A percentile compares a stretch with the other conserved stretches of the same genome.
Evolutionary conservation across 1,140 invertebrate species (phyloP).

Genomic region (Solenopsis fugax): DNA sequence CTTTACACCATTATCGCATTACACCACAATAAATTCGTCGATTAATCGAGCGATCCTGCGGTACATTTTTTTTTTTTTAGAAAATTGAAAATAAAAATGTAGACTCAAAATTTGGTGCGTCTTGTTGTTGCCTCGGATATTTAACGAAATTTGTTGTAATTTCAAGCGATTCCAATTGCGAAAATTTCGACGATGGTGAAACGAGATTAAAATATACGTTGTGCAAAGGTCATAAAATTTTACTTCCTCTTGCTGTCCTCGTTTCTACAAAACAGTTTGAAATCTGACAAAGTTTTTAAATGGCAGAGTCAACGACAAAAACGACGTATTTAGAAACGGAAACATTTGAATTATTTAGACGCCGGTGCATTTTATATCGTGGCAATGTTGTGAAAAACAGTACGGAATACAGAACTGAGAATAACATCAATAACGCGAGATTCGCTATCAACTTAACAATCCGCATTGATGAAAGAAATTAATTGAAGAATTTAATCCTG

Average conservation of each 20-base stretch:
- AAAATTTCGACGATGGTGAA: neutral
- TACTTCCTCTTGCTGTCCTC: neutral
- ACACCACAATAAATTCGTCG: neutral
- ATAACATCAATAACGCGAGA: neutral
- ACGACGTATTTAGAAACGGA: neutral
- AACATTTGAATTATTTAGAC: conserved; percentile 2
- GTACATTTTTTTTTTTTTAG: neutral
- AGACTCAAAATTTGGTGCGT: neutral
- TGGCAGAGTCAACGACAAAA: neutral
- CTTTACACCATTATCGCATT: neutral
- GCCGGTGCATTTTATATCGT: neutral
- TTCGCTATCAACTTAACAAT: neutral
- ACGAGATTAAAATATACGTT: neutral
- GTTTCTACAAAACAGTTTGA: neutral
- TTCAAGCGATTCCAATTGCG: neutral
- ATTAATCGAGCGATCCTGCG: neutral
- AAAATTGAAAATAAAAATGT: neutral
- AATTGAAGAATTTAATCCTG: too few species aligned
- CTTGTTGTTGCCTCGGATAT: neutral
- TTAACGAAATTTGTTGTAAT: neutral
- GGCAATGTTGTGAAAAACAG: neutral
- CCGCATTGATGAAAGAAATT: too few species aligned
- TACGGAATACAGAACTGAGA: neutral
- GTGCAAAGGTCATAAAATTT: neutral
- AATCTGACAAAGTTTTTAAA: neutral